Evolutionary conservation across 2,888 invertebrate species (phyloP), one percentile per base, ranked within the genome.

Genomic region (Cenopis cana): DNA sequence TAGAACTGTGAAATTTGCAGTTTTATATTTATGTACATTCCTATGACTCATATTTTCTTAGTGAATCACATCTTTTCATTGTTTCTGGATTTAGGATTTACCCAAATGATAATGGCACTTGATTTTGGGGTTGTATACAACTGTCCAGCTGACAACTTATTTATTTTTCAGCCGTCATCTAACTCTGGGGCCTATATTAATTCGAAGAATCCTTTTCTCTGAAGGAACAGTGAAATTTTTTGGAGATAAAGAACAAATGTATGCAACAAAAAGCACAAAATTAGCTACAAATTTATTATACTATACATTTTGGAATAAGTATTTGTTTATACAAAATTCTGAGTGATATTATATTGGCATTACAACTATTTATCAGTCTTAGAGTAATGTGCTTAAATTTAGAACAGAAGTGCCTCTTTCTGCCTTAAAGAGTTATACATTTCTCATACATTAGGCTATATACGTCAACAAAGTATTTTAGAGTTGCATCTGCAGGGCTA

Each of bases 171-270:
- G 91, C 86, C 87, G 52, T 76, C 89, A 46, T 78, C 87, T 73
- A 91, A 88, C 83, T 90, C 89, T 78, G 87, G 89, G 67, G 82
- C 85, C 73, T 88, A 86, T 79, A 79, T 84, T n/a, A 90, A 90
- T 82, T 89, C 91, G 33, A 92, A 92, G 76, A 93, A 93, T 79
- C 93, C 93, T 74, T 93, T 93, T 81, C 92, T 93, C 76, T 93
- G 89, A 93, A 85, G 79, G 76, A 72, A 67, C 75, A 74, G 65
- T 66, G 66, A 50, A 50, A n/a, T 74, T 76, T 76, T 74, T 77
- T 75, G 77, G 75, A 80, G 81, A 82, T 84, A 86, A 84, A 75
- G 84, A 87, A 86, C 87, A 87, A 89, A 87, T 76, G 82, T 82
- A 78, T 74, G 85, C 80, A 89, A 89, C 86, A 83, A 81, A 85